Percentiles rank a stretch among this genome's conserved stretches.
phyloP scores from a whole-genome alignment of 2,797 vertebrate genomes.

The Sebastes matsubarae region DNA sequence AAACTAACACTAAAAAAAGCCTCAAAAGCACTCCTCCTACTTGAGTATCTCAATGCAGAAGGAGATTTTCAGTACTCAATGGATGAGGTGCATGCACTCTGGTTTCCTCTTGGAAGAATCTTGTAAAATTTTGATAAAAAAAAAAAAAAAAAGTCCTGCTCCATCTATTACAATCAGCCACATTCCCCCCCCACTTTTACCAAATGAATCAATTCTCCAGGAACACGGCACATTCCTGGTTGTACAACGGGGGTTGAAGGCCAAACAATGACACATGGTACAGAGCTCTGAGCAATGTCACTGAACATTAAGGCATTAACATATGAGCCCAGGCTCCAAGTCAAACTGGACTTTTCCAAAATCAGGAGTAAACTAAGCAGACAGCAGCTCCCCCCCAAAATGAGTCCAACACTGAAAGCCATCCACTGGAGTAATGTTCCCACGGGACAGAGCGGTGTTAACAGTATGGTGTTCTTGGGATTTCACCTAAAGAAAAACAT shows the following conservation, averaged over 20 bases:
- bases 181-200: conserved; percentile 2
- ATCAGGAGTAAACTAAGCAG: conserved; percentile 66
- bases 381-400: conserved; percentile 46
- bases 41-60: background rate
- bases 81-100: background rate
- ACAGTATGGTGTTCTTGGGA: conserved; percentile 24
- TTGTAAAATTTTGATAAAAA: background rate
- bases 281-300: conserved; percentile 74
- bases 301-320: conserved; percentile 75
- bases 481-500: conserved; percentile 23
- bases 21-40: background rate
- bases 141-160: background rate
- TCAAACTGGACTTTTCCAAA: conserved; percentile 69
- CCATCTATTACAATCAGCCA: background rate
- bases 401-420: conserved; percentile 22
- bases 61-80: background rate
- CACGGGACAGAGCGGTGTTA: conserved; percentile 28
- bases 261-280: conserved; percentile 76
- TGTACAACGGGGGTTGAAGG: conserved; percentile 64
- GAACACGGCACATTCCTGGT: conserved; percentile 53
- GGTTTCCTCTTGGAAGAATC: background rate
- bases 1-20: background rate
- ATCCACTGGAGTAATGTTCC: conserved; percentile 48
- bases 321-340: conserved; percentile 66
- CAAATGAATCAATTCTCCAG: conserved; percentile 40